A percentile compares a stretch with the other conserved stretches of the same genome.
phyloP scores from a whole-genome alignment of 1,140 invertebrate genomes.

The Cotesia chilonis region DNA sequence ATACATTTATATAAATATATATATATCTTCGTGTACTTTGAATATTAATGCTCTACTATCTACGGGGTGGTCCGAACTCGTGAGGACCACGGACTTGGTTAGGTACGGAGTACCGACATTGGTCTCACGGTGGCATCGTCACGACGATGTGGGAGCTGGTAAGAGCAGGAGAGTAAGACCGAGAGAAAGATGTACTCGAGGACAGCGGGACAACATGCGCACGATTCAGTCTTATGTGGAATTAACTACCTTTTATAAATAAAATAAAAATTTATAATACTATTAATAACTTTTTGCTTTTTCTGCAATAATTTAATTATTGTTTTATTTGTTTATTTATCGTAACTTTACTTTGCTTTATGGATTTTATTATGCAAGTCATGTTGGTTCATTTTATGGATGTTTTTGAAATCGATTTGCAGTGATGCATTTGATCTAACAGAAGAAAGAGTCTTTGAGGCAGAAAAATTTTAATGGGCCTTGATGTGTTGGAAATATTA shows the following conservation, averaged over 20 bases:
- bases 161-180: conserved; percentile 22
- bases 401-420: too few species aligned
- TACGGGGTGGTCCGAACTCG: conserved; percentile 50
- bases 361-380: too few species aligned
- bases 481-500: too few species aligned
- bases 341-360: too few species aligned
- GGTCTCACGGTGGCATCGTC: conserved; percentile 39
- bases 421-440: too few species aligned
- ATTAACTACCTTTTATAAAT: conserved; percentile 26
- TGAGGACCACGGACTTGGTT: conserved; percentile 33
- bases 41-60: conserved; percentile 51
- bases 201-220: conserved; percentile 28
- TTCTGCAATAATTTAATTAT: too few species aligned
- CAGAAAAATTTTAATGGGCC: too few species aligned
- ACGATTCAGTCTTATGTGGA: conserved; percentile 33
- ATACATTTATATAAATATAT: neutral
- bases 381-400: too few species aligned
- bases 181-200: conserved; percentile 28
- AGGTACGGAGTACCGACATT: conserved; percentile 25
- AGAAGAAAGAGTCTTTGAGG: too few species aligned
- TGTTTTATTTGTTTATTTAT: too few species aligned
- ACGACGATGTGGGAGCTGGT: conserved; percentile 38
- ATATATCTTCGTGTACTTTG: conserved; percentile 47
- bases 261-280: too few species aligned
- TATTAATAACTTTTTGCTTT: too few species aligned